Evolutionary conservation across 2,113 vertebrate genomes (phyloP).

Genomic region (Acrocephalus kingi): DNA sequence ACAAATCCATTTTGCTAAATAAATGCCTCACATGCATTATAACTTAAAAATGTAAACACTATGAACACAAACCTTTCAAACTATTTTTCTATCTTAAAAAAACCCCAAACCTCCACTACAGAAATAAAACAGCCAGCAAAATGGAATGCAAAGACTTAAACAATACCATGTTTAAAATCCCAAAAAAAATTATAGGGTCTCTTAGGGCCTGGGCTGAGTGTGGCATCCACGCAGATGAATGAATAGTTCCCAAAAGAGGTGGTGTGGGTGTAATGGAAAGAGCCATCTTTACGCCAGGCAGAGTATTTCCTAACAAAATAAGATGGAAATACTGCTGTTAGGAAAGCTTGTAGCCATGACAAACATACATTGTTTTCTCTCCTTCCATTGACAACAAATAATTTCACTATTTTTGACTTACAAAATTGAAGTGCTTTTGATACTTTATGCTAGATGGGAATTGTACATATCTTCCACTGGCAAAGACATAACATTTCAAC

Average conservation of each 20-base stretch:
- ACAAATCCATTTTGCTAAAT: not conserved
- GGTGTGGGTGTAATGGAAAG: conserved; percentile 89
- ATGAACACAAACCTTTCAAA: not conserved
- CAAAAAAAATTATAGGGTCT: conserved; percentile 96
- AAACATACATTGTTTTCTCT: not conserved
- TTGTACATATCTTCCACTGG: not conserved
- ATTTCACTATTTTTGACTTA: not conserved
- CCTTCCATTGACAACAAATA: not conserved
- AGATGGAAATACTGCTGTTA: conserved; percentile 17
- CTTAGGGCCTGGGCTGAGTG: conserved; percentile 89
- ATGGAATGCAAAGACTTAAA: conserved; percentile 8
- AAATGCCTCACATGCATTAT: not conserved
- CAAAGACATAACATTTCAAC: not conserved
- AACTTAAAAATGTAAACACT: not conserved
- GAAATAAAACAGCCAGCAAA: not conserved
- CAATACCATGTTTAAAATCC: conserved; percentile 89
- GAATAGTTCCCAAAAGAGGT: conserved; percentile 96
- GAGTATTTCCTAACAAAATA: conserved; percentile 89
- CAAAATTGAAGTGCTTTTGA: not conserved
- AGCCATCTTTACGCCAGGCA: conserved; percentile 86
- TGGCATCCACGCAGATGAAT: conserved; percentile 93
- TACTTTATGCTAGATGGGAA: not conserved
- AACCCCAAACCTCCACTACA: not conserved
- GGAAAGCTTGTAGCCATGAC: not conserved
- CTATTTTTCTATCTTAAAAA: not conserved